These are phyloP conservation scores for Balaeniceps rex DNA, from an alignment of 2,113 vertebrate genomes.

Conservation along the genomic window DNA sequence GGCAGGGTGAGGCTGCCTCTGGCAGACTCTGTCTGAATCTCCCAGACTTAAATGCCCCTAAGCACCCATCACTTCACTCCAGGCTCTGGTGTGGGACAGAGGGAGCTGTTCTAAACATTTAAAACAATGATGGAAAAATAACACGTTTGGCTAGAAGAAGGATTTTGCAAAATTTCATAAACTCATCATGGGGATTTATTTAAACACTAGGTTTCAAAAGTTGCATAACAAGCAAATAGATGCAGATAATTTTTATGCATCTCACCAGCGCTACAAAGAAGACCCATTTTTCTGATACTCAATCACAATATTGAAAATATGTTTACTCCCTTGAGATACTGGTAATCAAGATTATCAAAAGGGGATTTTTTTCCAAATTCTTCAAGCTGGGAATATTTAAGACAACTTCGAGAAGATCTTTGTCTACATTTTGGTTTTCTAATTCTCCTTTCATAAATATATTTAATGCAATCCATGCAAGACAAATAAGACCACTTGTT, in stretches of 20 bases:
- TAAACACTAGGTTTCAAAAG: neutral
- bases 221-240: neutral
- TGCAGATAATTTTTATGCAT: slow-evolving; percentile 35
- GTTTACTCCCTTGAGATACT: neutral
- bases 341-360: neutral
- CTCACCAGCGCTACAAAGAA: slow-evolving; percentile 15
- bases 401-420: neutral
- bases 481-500: neutral
- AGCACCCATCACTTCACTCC: neutral
- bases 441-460: neutral
- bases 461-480: neutral
- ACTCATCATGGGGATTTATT: slow-evolving; percentile 23
- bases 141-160: neutral
- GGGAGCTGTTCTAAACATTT: neutral
- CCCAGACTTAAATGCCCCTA: neutral
- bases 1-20: neutral
- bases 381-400: neutral
- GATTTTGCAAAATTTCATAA: neutral
- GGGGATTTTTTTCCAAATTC: neutral
- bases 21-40: neutral
- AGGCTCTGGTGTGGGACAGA: neutral
- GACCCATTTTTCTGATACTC: slow-evolving; percentile 18
- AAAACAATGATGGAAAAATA: neutral
- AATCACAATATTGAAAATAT: neutral
- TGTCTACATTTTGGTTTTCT: neutral